phyloP scores from a whole-genome alignment of 2,888 invertebrate species.

The Lepeophtheirus nordmannii region DNA sequence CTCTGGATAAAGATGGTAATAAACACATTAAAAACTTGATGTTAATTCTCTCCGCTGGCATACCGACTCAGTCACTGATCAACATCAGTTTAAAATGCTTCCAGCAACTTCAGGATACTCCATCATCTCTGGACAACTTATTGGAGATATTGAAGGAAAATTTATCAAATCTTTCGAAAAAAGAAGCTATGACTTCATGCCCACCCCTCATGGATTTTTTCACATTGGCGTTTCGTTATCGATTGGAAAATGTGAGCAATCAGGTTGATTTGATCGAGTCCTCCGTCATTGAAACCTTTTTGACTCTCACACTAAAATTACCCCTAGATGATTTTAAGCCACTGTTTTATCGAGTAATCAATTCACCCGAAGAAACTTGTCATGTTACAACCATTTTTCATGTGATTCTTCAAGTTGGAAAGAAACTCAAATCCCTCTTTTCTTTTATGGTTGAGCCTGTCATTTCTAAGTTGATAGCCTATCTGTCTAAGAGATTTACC shows the following conservation, averaged over 20 bases:
- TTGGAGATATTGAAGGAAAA: background rate
- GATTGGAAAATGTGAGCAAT: background rate
- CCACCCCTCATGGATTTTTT: slow-evolving; percentile 14
- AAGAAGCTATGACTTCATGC: background rate
- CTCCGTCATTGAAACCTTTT: slow-evolving; percentile 8
- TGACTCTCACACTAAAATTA: slow-evolving; percentile 12
- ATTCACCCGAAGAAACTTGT: slow-evolving; percentile 2
- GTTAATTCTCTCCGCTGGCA: background rate
- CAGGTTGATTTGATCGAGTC: slow-evolving; percentile 2
- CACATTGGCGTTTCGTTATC: slow-evolving; percentile 2
- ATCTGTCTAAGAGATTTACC: background rate
- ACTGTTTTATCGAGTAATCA: slow-evolving; percentile 18
- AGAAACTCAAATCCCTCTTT: slow-evolving; percentile 17
- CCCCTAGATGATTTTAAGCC: slow-evolving; percentile 23
- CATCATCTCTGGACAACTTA: background rate
- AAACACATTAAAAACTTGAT: background rate
- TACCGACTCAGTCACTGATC: slow-evolving; percentile 10
- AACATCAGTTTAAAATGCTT: background rate
- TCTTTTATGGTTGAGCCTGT: slow-evolving; percentile 10
- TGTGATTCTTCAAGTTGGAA: background rate
- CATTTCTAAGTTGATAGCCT: background rate
- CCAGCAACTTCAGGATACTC: background rate
- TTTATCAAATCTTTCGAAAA: background rate
- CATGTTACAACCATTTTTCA: slow-evolving; percentile 12
- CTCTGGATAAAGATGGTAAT: background rate